These are phyloP conservation scores for Callinectes sapidus DNA, from an alignment of 2,888 invertebrate species.

Conservation along the genomic window DNA sequence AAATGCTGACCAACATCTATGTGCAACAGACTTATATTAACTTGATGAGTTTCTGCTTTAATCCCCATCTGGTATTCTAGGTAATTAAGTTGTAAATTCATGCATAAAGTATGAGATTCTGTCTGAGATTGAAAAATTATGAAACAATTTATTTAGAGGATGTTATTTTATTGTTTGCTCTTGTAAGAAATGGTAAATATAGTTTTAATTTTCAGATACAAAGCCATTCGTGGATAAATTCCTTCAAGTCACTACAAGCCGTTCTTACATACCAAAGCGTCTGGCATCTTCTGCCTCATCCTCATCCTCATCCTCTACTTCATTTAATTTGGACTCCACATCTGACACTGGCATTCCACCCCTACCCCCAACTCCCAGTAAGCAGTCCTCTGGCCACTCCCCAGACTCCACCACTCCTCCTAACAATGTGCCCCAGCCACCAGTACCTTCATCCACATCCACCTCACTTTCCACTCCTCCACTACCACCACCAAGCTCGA, in stretches of 20 bases:
- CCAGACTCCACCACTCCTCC: slow-evolving; percentile 65
- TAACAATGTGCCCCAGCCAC: slow-evolving; percentile 38
- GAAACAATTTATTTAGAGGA: background rate
- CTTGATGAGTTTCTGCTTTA: background rate
- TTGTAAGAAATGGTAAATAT: background rate
- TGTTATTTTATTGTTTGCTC: background rate
- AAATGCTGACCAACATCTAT: too few relatives aligned
- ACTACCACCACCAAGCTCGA: slow-evolving; percentile 36
- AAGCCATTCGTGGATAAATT: slow-evolving; percentile 71
- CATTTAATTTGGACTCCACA: slow-evolving; percentile 27
- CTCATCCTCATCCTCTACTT: slow-evolving; percentile 29
- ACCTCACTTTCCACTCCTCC: slow-evolving; percentile 48
- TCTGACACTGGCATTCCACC: slow-evolving; percentile 52
- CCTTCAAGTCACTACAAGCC: slow-evolving; percentile 63
- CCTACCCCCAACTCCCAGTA: slow-evolving; percentile 52
- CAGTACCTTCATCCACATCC: slow-evolving; percentile 47
- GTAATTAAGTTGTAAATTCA: background rate
- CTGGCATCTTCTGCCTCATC: slow-evolving; percentile 47
- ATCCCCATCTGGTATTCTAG: background rate
- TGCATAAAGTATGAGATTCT: background rate
- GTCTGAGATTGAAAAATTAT: background rate
- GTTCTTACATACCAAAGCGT: slow-evolving; percentile 57
- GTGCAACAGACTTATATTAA: too few relatives aligned
- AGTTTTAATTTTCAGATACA: slow-evolving; percentile 61
- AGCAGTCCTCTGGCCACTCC: slow-evolving; percentile 62